These are phyloP conservation scores for Clarias gariepinus DNA, from an alignment of 2,113 vertebrate species.

Conservation along the genomic window DNA sequence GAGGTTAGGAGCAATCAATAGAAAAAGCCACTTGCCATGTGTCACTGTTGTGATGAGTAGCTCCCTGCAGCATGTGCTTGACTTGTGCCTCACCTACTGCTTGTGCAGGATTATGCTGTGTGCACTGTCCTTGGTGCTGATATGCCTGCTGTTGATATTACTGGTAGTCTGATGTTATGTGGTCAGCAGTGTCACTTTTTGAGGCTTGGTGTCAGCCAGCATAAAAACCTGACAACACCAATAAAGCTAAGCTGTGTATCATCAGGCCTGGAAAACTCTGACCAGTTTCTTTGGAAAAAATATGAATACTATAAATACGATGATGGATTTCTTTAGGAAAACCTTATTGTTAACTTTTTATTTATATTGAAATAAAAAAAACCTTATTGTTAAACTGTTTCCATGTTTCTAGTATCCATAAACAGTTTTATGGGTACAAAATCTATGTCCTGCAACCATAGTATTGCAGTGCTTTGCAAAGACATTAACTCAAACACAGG, in stretches of 20 bases:
- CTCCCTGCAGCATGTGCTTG: neutral
- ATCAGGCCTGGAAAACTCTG: neutral
- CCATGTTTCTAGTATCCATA: neutral
- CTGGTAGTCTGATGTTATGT: neutral
- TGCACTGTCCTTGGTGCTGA: neutral
- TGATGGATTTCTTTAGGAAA: neutral
- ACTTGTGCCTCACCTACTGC: neutral
- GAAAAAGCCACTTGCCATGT: constrained; percentile 4
- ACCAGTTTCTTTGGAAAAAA: neutral
- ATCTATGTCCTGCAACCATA: neutral
- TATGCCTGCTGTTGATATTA: neutral
- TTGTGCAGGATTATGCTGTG: neutral
- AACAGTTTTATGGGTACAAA: neutral
- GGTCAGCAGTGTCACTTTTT: neutral
- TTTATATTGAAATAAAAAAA: too few relatives aligned
- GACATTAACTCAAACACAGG: neutral
- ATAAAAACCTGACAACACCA: constrained; percentile 15
- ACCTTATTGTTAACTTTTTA: neutral
- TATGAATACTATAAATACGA: neutral
- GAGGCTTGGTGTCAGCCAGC: neutral
- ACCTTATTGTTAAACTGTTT: neutral
- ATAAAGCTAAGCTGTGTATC: constrained; percentile 10
- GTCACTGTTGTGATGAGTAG: constrained; percentile 7
- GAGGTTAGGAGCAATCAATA: constrained; percentile 2
- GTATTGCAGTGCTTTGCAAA: neutral